Evolutionary conservation across 1,140 invertebrate species (phyloP).

Genomic region (Panonychus citri): DNA sequence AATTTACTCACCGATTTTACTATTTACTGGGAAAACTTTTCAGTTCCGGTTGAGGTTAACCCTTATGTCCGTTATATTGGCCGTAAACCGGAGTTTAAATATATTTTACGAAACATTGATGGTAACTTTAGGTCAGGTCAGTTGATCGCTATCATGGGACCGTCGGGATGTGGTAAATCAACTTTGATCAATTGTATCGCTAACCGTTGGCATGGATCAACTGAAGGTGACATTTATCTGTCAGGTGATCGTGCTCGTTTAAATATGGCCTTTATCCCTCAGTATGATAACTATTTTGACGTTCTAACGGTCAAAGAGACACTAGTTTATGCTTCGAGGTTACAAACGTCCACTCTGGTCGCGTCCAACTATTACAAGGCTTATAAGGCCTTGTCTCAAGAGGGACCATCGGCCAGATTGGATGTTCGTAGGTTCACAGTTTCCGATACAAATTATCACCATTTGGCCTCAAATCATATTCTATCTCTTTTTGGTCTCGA

Average conservation of each 20-base stretch:
- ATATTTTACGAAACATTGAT: constrained; percentile 22
- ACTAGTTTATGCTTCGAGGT: background rate
- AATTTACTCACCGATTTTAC: background rate
- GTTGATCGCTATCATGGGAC: constrained; percentile 30
- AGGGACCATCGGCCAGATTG: background rate
- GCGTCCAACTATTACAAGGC: background rate
- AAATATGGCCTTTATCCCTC: constrained; percentile 1
- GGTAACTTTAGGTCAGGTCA: constrained; percentile 20
- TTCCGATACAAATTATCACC: background rate
- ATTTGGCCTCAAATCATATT: background rate
- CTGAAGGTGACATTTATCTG: background rate
- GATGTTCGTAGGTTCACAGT: background rate
- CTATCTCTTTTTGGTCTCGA: constrained; percentile 40
- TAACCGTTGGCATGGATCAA: background rate
- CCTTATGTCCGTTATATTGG: background rate
- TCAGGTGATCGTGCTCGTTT: background rate
- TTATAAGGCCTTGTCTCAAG: background rate
- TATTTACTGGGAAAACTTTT: background rate
- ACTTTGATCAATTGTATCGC: constrained; percentile 17
- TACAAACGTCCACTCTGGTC: background rate
- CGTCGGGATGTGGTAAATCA: constrained; percentile 35
- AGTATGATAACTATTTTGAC: background rate
- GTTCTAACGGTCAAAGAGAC: background rate
- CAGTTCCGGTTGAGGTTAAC: background rate
- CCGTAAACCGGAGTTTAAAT: background rate